A percentile compares a stretch with the other conserved stretches of the same genome.
Conservation (phyloP, 2,888 invertebrate species). For the Leptodirus hochenwartii region DNA sequence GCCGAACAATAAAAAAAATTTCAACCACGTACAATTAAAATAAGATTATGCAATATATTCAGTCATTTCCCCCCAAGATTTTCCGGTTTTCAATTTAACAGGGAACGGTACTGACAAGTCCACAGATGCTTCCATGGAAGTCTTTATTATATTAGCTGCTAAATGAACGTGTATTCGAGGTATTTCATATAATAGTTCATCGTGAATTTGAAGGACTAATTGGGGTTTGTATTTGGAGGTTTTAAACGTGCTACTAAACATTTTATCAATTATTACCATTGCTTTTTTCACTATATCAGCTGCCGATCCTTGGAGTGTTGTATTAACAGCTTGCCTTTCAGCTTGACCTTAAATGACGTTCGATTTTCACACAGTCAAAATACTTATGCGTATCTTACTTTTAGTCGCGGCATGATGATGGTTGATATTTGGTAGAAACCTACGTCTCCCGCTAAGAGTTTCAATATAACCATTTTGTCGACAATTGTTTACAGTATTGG, state of each 20-base stretch:
- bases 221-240: conserved; percentile 29
- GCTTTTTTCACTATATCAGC: conserved; percentile 89
- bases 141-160: conserved; percentile 45
- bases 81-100: conserved; percentile 70
- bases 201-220: conserved; percentile 83
- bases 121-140: conserved; percentile 64
- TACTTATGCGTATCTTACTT: conserved; percentile 31
- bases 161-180: conserved; percentile 33
- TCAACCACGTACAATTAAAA: too few species aligned
- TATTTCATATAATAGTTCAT: conserved; percentile 90
- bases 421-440: conserved; percentile 60
- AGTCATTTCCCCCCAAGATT: conserved; percentile 53
- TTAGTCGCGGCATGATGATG: conserved; percentile 36
- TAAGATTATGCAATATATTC: too few species aligned
- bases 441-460: conserved; percentile 61
- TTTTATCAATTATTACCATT: conserved; percentile 58
- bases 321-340: conserved; percentile 92
- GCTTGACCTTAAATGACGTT: conserved; percentile 43
- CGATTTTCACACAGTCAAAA: not conserved
- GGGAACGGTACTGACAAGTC: conserved; percentile 62
- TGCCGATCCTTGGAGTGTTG: conserved; percentile 90
- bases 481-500: conserved; percentile 37
- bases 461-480: conserved; percentile 57
- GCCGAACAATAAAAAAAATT: too few species aligned
- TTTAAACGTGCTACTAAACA: conserved; percentile 30